These are phyloP conservation scores for Loxodonta africana DNA, from an alignment of 2,113 vertebrate species.

Conservation along the genomic window DNA sequence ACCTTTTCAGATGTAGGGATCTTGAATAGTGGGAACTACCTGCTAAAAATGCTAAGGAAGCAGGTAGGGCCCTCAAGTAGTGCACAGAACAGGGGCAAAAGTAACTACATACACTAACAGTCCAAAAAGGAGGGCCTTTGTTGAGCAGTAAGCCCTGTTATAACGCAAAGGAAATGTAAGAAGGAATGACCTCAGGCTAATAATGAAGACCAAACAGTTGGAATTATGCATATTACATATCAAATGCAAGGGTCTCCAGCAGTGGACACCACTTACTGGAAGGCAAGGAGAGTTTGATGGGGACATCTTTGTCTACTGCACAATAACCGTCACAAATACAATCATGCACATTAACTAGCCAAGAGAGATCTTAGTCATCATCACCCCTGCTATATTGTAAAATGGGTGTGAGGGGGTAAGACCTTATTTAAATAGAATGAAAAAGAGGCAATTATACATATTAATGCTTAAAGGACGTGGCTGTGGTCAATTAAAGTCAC, in stretches of 20 bases:
- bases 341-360: neutral
- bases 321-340: neutral
- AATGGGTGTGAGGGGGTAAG: neutral
- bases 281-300: neutral
- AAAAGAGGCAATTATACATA: neutral
- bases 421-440: neutral
- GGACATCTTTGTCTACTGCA: neutral
- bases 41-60: constrained; percentile 13
- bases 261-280: neutral
- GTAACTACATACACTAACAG: neutral
- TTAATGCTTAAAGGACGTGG: neutral
- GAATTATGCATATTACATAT: neutral
- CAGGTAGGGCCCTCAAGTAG: neutral
- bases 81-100: neutral
- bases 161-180: neutral
- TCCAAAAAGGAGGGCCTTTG: constrained; percentile 6
- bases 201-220: constrained; percentile 14
- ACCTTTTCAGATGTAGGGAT: constrained; percentile 33
- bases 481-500: too few relatives aligned
- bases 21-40: neutral
- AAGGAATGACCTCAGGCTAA: neutral
- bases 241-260: neutral
- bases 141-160: neutral
- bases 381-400: neutral
- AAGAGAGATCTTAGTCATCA: neutral